These are phyloP conservation scores for Caenorhabditis remanei DNA, from an alignment of 1,140 invertebrate species.

Conservation along the genomic window DNA sequence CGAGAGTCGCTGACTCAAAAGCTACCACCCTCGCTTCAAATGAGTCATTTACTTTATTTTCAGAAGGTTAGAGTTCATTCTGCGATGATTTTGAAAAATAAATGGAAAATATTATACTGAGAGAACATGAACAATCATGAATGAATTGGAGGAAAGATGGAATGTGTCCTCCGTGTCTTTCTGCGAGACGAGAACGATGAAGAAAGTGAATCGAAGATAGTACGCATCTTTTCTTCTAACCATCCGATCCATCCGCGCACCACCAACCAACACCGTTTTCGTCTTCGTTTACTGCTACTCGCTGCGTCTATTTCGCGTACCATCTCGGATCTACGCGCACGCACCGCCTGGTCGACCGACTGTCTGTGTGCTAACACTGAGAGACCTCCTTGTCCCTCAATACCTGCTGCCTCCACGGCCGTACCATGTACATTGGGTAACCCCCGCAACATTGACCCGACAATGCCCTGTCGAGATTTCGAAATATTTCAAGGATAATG, in stretches of 20 bases:
- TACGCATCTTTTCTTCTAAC: slow-evolving; percentile 18
- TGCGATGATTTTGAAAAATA: not conserved
- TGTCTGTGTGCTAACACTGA: slow-evolving; percentile 44
- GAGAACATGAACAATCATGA: slow-evolving; percentile 21
- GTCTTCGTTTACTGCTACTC: not conserved
- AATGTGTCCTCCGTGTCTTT: slow-evolving; percentile 52
- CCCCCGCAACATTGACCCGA: not conserved
- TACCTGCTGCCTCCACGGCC: slow-evolving; percentile 45
- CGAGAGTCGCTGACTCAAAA: not conserved
- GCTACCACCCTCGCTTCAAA: slow-evolving; percentile 1
- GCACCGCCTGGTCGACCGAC: slow-evolving; percentile 25
- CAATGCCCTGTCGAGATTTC: not conserved
- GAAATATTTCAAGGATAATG: slow-evolving; percentile 27
- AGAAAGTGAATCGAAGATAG: slow-evolving; percentile 51
- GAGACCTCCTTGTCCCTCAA: slow-evolving; percentile 50
- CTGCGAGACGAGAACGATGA: slow-evolving; percentile 46
- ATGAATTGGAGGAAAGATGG: not conserved
- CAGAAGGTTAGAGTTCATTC: not conserved
- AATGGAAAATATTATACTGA: slow-evolving; percentile 3
- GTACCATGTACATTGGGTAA: slow-evolving; percentile 50
- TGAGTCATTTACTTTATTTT: not conserved
- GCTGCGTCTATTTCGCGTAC: not conserved
- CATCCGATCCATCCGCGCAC: not conserved
- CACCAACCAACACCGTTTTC: slow-evolving; percentile 45
- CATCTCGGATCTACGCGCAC: slow-evolving; percentile 52